phyloP scores from a whole-genome alignment of 2,113 vertebrate species.

The Xyliphius kryptos region DNA sequence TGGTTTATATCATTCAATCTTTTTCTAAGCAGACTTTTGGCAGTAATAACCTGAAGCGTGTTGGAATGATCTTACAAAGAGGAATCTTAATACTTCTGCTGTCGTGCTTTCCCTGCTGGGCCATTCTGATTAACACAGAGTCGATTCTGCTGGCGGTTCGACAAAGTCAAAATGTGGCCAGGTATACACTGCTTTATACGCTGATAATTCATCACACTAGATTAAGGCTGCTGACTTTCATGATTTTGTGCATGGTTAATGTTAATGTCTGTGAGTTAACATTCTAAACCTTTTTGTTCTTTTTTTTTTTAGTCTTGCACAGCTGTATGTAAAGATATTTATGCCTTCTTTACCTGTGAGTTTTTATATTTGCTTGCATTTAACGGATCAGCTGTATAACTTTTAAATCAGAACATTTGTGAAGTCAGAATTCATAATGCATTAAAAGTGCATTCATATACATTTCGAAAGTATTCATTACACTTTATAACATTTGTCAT shows the following conservation, averaged over 20 bases:
- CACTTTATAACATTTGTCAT: too few species aligned
- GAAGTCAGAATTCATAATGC: too few species aligned
- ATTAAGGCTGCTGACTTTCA: background rate
- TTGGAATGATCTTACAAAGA: slow-evolving; percentile 80
- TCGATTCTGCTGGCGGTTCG: slow-evolving; percentile 68
- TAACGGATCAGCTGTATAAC: too few species aligned
- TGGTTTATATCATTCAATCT: background rate
- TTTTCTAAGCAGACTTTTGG: slow-evolving; percentile 69
- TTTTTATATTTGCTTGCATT: slow-evolving; percentile 38
- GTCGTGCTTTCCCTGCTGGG: slow-evolving; percentile 88
- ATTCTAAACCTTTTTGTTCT: background rate
- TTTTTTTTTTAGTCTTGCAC: slow-evolving; percentile 68
- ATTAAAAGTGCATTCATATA: too few species aligned
- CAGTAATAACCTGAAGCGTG: slow-evolving; percentile 74
- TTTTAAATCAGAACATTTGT: too few species aligned
- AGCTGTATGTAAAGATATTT: slow-evolving; percentile 84
- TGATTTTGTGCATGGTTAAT: too few species aligned
- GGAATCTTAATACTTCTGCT: slow-evolving; percentile 75
- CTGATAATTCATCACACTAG: background rate
- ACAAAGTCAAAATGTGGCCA: slow-evolving; percentile 73
- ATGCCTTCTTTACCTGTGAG: slow-evolving; percentile 88
- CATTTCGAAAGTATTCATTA: too few species aligned
- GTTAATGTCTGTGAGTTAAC: background rate
- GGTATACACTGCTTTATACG: slow-evolving; percentile 52
- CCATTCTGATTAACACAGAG: slow-evolving; percentile 79